phyloP scores from a whole-genome alignment of 2,113 vertebrate genomes.

The Oryzias woworae region DNA sequence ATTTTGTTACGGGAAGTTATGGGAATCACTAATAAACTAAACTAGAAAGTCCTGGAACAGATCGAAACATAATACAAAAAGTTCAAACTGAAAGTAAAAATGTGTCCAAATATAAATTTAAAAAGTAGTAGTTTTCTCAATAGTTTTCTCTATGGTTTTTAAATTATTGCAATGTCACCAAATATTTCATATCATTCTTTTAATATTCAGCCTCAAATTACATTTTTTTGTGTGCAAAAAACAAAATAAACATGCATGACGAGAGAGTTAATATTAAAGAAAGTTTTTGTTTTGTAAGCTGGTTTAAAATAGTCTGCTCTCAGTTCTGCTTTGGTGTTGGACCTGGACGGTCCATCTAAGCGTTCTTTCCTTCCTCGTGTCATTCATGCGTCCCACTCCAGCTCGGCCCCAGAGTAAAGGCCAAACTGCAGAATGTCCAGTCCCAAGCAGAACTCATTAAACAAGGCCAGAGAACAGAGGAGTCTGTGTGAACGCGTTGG shows the following conservation, averaged over 20 bases:
- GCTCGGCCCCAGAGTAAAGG: constrained; percentile 47
- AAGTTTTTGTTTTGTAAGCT: too few species aligned
- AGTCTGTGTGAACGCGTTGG: constrained; percentile 53
- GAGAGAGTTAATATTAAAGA: too few species aligned
- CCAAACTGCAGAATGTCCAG: constrained; percentile 46
- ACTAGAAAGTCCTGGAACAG: too few species aligned
- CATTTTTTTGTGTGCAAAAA: too few species aligned
- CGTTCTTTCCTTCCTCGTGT: constrained; percentile 30
- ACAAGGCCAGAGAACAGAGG: constrained; percentile 57
- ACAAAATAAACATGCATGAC: too few species aligned
- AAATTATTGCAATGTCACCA: background rate
- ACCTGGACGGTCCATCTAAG: constrained; percentile 23
- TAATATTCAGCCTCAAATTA: too few species aligned
- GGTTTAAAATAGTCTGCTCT: too few species aligned
- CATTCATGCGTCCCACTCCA: constrained; percentile 30
- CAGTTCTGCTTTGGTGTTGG: constrained; percentile 25
- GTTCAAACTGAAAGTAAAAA: too few species aligned
- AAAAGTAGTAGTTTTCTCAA: background rate
- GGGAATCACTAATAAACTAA: too few species aligned
- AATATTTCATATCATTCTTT: background rate
- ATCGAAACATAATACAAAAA: too few species aligned
- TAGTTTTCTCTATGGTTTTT: background rate
- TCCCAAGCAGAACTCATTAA: constrained; percentile 61
- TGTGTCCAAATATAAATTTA: background rate
- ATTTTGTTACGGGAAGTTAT: too few species aligned